phyloP scores from a whole-genome alignment of 2,888 invertebrate genomes.

The Xestia rhomboidea region DNA sequence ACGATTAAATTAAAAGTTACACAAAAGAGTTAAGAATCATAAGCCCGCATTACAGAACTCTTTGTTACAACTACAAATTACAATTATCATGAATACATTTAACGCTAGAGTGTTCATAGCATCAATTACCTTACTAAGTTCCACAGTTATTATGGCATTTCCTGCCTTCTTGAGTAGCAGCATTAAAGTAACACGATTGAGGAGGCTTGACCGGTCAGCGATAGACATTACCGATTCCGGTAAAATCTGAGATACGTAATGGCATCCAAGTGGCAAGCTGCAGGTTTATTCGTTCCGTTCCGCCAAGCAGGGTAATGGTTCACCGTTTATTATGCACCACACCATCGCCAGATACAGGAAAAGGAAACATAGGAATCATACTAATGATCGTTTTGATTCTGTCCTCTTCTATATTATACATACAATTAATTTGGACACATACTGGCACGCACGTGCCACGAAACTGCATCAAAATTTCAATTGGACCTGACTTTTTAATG shows the following conservation, averaged over 20 bases:
- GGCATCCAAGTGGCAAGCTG: conserved; percentile 48
- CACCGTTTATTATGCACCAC: conserved; percentile 78
- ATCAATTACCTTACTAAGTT: conserved; percentile 41
- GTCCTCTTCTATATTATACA: conserved; percentile 59
- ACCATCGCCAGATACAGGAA: conserved; percentile 74
- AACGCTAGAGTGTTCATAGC: conserved; percentile 50
- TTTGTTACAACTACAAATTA: conserved; percentile 40
- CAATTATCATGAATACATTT: conserved; percentile 56
- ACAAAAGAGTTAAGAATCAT: conserved; percentile 44
- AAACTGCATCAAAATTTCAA: conserved; percentile 63
- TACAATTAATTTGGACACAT: conserved; percentile 50
- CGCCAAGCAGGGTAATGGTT: conserved; percentile 75
- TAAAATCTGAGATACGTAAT: conserved; percentile 59
- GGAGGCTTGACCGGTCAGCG: conserved; percentile 49
- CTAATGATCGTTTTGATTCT: conserved; percentile 72
- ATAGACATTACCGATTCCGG: conserved; percentile 51
- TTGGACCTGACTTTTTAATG: conserved; percentile 26
- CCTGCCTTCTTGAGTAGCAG: conserved; percentile 38
- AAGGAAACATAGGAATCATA: conserved; percentile 78
- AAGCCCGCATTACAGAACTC: conserved; percentile 24
- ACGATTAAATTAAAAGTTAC: conserved; percentile 5
- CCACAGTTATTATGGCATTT: conserved; percentile 54
- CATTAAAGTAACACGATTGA: conserved; percentile 31
- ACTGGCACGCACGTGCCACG: conserved; percentile 48
- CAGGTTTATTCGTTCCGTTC: conserved; percentile 78